Base-by-base conservation (phyloP, 2,888 invertebrate genomes). In the Clostera curtula region DNA sequence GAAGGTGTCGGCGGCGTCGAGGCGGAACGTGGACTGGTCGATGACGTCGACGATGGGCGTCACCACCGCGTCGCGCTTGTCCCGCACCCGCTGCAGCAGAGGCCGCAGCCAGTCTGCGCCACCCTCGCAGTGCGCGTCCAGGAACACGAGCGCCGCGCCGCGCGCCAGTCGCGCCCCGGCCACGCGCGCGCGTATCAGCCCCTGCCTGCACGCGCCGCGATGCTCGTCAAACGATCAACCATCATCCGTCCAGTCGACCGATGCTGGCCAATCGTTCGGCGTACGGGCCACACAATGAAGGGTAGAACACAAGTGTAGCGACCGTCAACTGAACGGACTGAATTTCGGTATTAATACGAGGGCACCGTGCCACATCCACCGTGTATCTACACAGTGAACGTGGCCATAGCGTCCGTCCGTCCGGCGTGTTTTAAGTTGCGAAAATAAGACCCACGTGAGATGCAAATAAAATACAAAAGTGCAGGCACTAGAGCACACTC, bases 31-130 rank as follows among this genome's bases (percentile, higher is more conserved):
- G 44, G 89, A 86, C 55, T 93, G 70, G 65, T 94, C 92, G 38
- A 98, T 93, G 19, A 95, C 92, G 79, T 98, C 98, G 36, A 98
- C 98, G 38, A 97, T 92, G 4, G 98, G 98, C 40, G 96, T 95
- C 31, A 97, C 74, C 1, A 97, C 95, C 1, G 93, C 90, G 15
- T 89, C 90, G 1, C 89, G 82, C 40, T 95, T 92, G 56, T 72
- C 60, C 3, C 36, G 31, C 12, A 67, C 26, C 27, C 97, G 86
- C 40, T 93, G 88, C 43, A 98, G 82, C 25, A 98, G 71, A 0
- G 98, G 98, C 57, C 97, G 92, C 40, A 97, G 83, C 95, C 95
- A 96, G 40, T 90, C 88, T 1, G 74, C 57, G 22, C 86, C 88
- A 1, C 87, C 89, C 80, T 97, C 96, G 72, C 96, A 96, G 68